Evolutionary conservation across 2,888 invertebrate genomes (phyloP).

Genomic region (Sericinus montela): DNA sequence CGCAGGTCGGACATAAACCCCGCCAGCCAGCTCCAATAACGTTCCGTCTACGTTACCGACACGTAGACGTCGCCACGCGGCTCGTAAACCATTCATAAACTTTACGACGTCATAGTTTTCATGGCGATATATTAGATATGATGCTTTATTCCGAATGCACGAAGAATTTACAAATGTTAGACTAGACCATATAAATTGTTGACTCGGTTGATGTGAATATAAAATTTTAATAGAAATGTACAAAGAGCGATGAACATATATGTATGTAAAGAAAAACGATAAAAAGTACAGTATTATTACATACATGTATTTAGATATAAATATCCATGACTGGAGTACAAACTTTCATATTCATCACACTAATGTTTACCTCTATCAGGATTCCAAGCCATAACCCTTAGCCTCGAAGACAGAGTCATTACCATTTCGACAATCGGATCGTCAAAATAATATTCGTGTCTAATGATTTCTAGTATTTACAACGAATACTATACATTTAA

Average conservation of each 20-base stretch:
- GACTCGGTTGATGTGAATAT: not conserved
- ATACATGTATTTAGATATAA: no score
- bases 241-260: not conserved
- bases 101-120: slow-evolving; percentile 18
- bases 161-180: not conserved
- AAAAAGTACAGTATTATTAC: no score
- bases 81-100: slow-evolving; percentile 22
- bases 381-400: no score
- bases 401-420: no score
- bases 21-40: slow-evolving; percentile 21
- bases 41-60: slow-evolving; percentile 6
- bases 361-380: no score
- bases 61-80: slow-evolving; percentile 14
- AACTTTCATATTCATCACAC: no score
- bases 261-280: no score
- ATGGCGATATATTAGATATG: slow-evolving; percentile 16
- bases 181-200: slow-evolving; percentile 4
- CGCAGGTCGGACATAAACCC: slow-evolving; percentile 14
- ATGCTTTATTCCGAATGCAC: slow-evolving; percentile 19
- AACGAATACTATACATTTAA: no score
- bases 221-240: slow-evolving; percentile 14
- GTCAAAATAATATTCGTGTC: no score
- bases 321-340: no score
- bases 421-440: no score
- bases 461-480: no score